phyloP scores from a whole-genome alignment of 2,113 vertebrate genomes.

The Danionella cerebrum region DNA sequence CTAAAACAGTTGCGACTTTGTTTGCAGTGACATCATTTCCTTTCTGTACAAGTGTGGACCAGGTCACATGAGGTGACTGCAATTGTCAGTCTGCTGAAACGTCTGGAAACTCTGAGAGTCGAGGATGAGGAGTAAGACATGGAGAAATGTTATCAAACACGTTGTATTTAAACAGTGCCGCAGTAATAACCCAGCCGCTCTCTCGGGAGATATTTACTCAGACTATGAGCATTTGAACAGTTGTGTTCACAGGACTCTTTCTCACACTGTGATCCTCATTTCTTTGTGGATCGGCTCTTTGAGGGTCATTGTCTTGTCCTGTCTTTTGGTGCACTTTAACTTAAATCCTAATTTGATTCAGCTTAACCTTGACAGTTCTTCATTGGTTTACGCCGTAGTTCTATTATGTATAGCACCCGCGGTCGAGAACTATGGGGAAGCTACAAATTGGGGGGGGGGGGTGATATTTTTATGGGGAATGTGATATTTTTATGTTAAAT shows the following conservation, averaged over 20 bases:
- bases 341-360: too few species aligned
- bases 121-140: neutral
- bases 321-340: too few species aligned
- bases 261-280: neutral
- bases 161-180: slow-evolving; percentile 25
- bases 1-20: slow-evolving; percentile 46
- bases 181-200: slow-evolving; percentile 10
- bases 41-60: slow-evolving; percentile 22
- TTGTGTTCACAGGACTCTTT: neutral
- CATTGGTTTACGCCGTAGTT: too few species aligned
- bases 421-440: too few species aligned
- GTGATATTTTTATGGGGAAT: too few species aligned
- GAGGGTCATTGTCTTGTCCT: too few species aligned
- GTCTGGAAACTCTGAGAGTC: neutral
- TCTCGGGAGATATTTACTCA: slow-evolving; percentile 23
- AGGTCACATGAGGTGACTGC: slow-evolving; percentile 11
- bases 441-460: too few species aligned
- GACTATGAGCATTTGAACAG: neutral
- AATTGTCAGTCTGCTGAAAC: neutral
- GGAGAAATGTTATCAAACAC: neutral
- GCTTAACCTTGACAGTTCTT: too few species aligned
- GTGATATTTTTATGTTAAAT: too few species aligned
- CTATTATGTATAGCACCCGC: too few species aligned
- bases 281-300: too few species aligned
- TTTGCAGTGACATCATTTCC: slow-evolving; percentile 44